Evolutionary conservation across 2,888 invertebrate genomes (phyloP), one percentile per base, ranked within the genome.

Genomic region (Vanessa cardui): DNA sequence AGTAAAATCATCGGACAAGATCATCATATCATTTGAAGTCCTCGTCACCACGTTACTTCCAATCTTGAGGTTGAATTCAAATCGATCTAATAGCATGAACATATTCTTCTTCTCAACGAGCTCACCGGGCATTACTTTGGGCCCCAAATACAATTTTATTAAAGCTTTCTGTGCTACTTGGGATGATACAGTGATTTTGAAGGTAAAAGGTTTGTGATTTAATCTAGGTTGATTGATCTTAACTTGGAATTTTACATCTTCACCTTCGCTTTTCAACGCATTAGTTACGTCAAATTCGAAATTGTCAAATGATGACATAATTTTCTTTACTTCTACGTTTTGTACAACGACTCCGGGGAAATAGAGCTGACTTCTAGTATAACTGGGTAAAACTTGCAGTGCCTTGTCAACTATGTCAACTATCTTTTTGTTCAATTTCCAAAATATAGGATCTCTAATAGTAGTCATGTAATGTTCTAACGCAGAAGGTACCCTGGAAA

Each of bases 391-490:
- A 61, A 89, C 81, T 76, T 89, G 82, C 72, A 95, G 93, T 82
- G 94, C 95, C 70, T 93, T 92, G 73, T 93, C 93, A 80, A 95
- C 90, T 62, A 93, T 86, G 59, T 93, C 84, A 46, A 94, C 83
- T 73, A 96, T 92, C 76, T 94, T 94, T 80, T 95, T 94, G 81
- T 94, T 95, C 72, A 96, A 83, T 69, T 93, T 94, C 92, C 95
- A 96, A 89, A 95, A 96, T 69, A 95, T 90, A 4, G 96, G 96
- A 84, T 96, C 96, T 69, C 96, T 93, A 77, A 95, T 76, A 68
- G 94, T 92, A 2, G 96, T 95, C 81, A 94, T 93, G 74, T 93
- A 94, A 74, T 92, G 92, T 45, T 83, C 84, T 31, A 92, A 76
- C 7, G 83, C 85, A 8, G 91, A 87, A 18, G 80, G 80, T 64